Conservation (phyloP, 2,797 vertebrate species). For the Parauchenoglanis ngamensis region DNA sequence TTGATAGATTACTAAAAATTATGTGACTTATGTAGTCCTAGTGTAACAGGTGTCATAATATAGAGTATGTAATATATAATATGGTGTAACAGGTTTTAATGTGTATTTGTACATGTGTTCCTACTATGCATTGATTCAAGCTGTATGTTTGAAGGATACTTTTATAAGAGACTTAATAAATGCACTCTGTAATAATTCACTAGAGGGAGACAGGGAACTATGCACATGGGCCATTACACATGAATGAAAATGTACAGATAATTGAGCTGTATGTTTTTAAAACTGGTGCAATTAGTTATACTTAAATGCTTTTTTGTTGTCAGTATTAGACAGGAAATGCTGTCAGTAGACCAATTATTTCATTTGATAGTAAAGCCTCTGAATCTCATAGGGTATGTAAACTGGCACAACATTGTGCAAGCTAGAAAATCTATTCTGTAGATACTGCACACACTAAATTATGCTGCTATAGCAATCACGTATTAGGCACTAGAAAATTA, state of each 20-base stretch:
- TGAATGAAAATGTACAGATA: background rate
- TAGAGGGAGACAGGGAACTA: slow-evolving; percentile 40
- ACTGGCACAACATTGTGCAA: background rate
- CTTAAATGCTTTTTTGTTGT: background rate
- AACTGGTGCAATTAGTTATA: background rate
- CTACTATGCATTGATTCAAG: background rate
- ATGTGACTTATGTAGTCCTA: no score
- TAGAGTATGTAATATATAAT: no score
- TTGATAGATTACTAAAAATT: no score
- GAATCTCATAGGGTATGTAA: background rate
- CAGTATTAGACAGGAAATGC: background rate
- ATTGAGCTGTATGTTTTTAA: background rate
- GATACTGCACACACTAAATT: background rate
- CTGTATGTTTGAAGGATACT: background rate
- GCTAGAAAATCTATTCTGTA: background rate
- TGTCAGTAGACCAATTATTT: background rate
- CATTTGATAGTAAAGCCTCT: background rate
- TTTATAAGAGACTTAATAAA: background rate
- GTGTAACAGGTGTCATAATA: background rate
- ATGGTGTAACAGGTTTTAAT: background rate
- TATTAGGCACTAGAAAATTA: background rate
- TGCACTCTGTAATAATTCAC: slow-evolving; percentile 3
- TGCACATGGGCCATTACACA: background rate
- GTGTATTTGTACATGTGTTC: no score
- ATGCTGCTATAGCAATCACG: background rate